Percentiles rank a stretch among this genome's conserved stretches.
phyloP scores from a whole-genome alignment of 2,113 vertebrate species.

The Malaclemys terrapin region DNA sequence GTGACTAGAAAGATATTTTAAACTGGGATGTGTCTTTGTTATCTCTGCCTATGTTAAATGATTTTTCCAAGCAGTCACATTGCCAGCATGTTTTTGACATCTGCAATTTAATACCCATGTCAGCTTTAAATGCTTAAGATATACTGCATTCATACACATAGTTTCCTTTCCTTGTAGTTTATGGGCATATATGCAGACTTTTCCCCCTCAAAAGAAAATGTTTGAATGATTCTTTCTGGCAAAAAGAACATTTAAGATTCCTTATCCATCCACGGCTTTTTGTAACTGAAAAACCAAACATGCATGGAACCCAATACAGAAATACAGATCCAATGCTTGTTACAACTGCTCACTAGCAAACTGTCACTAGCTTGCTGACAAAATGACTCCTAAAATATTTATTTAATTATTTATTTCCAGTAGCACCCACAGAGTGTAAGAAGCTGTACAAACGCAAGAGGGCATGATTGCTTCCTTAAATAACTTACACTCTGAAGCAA shows the following conservation, averaged over 20 bases:
- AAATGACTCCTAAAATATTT: neutral
- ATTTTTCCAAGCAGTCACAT: neutral
- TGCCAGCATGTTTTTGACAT: neutral
- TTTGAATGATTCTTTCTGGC: neutral
- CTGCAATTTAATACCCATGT: neutral
- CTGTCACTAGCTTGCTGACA: rapidly evolving
- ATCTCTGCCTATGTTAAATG: neutral
- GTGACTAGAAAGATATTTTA: neutral
- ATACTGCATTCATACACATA: neutral
- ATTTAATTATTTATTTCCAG: neutral
- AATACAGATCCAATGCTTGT: neutral
- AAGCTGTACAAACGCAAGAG: neutral
- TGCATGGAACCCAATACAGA: neutral
- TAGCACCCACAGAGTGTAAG: neutral
- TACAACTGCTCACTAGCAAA: neutral
- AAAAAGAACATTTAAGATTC: neutral
- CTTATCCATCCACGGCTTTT: neutral
- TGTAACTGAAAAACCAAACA: neutral
- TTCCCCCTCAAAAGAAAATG: neutral
- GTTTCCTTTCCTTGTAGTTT: neutral
- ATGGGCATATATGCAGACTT: neutral
- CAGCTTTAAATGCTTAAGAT: neutral
- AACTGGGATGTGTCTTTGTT: neutral
- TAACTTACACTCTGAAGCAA: neutral
- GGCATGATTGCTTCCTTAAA: neutral